phyloP scores from a whole-genome alignment of 2,888 invertebrate genomes.

The Tipula confusa region DNA sequence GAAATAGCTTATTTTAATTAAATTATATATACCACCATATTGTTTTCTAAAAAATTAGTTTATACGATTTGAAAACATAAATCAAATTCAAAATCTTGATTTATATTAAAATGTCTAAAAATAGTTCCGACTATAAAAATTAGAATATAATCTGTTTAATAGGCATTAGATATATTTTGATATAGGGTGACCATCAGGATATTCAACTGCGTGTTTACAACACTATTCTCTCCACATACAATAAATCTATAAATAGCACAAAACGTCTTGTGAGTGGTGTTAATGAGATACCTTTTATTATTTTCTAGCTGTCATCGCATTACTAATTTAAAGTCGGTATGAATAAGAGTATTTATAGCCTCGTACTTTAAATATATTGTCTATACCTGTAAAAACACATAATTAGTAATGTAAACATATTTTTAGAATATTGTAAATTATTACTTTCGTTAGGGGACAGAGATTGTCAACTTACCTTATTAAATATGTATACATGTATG shows the following conservation, averaged over 20 bases:
- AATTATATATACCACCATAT: not conserved
- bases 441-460: not conserved
- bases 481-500: no score
- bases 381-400: not conserved
- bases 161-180: not conserved
- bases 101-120: not conserved
- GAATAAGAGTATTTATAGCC: not conserved
- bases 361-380: not conserved
- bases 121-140: not conserved
- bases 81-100: slow-evolving; percentile 12
- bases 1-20: not conserved
- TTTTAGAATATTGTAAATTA: not conserved
- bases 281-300: not conserved
- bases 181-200: not conserved
- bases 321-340: not conserved
- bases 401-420: not conserved
- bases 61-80: slow-evolving; percentile 6
- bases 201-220: not conserved
- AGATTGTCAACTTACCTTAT: no score
- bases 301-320: not conserved
- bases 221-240: not conserved
- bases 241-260: not conserved
- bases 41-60: not conserved
- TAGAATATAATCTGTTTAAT: not conserved
- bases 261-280: not conserved